Percentiles rank a stretch among this genome's conserved stretches.
Conservation (phyloP, 2,888 invertebrate genomes). For the Epicampocera succincta region DNA sequence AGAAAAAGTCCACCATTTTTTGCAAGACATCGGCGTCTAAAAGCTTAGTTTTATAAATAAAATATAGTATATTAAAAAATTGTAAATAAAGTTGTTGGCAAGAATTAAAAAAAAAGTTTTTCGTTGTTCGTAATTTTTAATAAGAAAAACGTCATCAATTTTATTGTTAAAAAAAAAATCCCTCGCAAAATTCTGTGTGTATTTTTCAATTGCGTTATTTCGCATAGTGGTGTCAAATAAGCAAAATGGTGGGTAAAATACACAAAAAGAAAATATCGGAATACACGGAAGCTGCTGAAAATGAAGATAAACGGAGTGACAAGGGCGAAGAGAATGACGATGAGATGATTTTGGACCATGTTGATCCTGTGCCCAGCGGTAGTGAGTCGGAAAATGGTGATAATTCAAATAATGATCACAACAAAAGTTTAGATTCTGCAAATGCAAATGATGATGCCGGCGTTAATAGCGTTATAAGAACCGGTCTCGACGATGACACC, state of each 20-base stretch:
- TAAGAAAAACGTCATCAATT: not conserved
- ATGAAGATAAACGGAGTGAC: slow-evolving; percentile 71
- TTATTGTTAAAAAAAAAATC: slow-evolving; percentile 37
- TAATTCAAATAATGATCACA: slow-evolving; percentile 71
- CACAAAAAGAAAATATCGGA: slow-evolving; percentile 78
- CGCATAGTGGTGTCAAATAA: slow-evolving; percentile 55
- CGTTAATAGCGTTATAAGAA: slow-evolving; percentile 57
- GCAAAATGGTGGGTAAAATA: slow-evolving; percentile 76
- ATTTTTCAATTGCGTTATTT: slow-evolving; percentile 44
- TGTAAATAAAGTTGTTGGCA: slow-evolving; percentile 19
- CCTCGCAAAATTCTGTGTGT: slow-evolving; percentile 64
- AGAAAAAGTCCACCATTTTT: slow-evolving; percentile 52
- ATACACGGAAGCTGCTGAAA: slow-evolving; percentile 74
- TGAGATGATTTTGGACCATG: slow-evolving; percentile 66
- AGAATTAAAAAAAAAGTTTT: not conserved
- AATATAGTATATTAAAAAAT: slow-evolving; percentile 24
- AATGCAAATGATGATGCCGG: slow-evolving; percentile 72
- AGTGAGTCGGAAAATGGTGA: slow-evolving; percentile 73
- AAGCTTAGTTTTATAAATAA: slow-evolving; percentile 52
- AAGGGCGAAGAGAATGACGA: slow-evolving; percentile 64
- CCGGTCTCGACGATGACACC: slow-evolving; percentile 61
- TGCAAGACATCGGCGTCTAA: slow-evolving; percentile 63
- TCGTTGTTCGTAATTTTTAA: not conserved
- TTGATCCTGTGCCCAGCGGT: slow-evolving; percentile 69
- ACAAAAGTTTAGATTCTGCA: slow-evolving; percentile 72